Conservation (phyloP, 2,888 invertebrate species). For the Folsomia candida region DNA sequence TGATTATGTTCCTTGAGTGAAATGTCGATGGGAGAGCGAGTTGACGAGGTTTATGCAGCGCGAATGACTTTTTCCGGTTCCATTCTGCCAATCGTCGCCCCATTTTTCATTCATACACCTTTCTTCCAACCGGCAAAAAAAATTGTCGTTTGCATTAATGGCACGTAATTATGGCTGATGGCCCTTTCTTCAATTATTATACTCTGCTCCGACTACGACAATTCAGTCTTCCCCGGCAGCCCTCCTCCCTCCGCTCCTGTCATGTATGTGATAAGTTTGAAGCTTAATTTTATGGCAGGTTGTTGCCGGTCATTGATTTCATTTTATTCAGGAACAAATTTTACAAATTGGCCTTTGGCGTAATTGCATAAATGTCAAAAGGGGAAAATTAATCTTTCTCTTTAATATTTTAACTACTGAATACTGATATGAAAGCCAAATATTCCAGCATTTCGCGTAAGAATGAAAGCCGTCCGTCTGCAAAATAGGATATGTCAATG, state of each 20-base stretch:
- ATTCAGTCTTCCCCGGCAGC: too few relatives aligned
- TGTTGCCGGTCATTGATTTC: not conserved
- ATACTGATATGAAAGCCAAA: too few relatives aligned
- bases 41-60: not conserved
- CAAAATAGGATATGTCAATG: too few relatives aligned
- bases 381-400: too few relatives aligned
- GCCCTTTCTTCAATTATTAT: not conserved
- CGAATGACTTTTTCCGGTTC: not conserved
- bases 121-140: not conserved
- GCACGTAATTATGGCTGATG: constrained; percentile 2
- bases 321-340: not conserved
- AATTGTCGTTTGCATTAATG: constrained; percentile 1
- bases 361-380: too few relatives aligned
- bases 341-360: too few relatives aligned
- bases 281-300: not conserved
- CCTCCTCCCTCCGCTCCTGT: too few relatives aligned
- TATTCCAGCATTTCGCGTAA: too few relatives aligned
- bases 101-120: not conserved
- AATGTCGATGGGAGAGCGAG: not conserved
- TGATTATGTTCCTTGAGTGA: not conserved
- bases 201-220: too few relatives aligned
- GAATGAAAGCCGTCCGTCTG: too few relatives aligned
- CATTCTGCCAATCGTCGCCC: not conserved
- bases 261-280: not conserved
- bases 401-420: too few relatives aligned